phyloP scores from a whole-genome alignment of 1,140 invertebrate species.

The Hirudo medicinalis region DNA sequence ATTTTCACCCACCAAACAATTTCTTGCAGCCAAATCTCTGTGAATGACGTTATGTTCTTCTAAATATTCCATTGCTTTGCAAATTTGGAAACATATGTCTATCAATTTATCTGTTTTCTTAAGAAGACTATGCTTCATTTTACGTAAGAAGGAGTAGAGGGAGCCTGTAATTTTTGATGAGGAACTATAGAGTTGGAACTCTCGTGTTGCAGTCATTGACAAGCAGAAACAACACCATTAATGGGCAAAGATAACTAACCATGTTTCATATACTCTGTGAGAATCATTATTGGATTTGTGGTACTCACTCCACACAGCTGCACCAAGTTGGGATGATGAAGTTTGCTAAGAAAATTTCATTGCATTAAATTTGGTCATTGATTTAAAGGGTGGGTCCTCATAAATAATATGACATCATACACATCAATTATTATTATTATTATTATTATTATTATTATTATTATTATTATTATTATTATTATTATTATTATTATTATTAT shows the following conservation, averaged over 20 bases:
- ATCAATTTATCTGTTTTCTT: conserved; percentile 66
- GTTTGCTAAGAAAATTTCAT: conserved; percentile 51
- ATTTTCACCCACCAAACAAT: conserved; percentile 92
- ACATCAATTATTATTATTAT: not conserved
- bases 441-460: not conserved
- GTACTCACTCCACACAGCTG: conserved; percentile 89
- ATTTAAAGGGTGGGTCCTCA: too few relatives aligned
- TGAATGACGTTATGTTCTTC: conserved; percentile 56
- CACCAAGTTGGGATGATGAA: conserved; percentile 84
- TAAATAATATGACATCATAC: not conserved
- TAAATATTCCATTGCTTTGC: conserved; percentile 73
- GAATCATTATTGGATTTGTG: conserved; percentile 83
- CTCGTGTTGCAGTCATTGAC: not conserved
- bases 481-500: not conserved
- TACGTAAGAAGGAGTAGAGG: conserved; percentile 71
- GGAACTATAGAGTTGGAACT: too few relatives aligned
- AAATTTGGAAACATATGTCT: conserved; percentile 85
- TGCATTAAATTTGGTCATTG: not conserved
- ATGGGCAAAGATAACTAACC: conserved; percentile 29
- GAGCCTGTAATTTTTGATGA: conserved; percentile 50
- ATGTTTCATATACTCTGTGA: conserved; percentile 78
- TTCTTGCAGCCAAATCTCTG: conserved; percentile 90
- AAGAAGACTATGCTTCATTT: conserved; percentile 63
- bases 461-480: not conserved
- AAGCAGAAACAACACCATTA: too few relatives aligned